Percentiles rank a stretch among this genome's conserved stretches.
Evolutionary conservation across 2,888 invertebrate genomes (phyloP).

Genomic region (Drosophila mimetica): DNA sequence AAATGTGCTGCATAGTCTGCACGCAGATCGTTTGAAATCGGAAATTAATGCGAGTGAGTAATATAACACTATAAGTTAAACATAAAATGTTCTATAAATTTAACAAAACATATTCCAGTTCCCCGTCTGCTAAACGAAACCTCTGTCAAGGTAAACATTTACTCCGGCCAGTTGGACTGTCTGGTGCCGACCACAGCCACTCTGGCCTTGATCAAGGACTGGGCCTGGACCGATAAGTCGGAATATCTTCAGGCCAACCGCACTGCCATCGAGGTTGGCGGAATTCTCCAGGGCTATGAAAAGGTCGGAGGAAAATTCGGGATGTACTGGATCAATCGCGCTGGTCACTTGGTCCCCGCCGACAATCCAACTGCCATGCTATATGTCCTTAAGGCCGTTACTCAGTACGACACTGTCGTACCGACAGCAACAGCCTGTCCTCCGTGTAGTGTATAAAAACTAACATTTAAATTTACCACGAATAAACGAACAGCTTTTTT

Average conservation of each 20-base stretch:
- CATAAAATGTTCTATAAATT: neutral
- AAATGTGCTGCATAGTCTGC: slow-evolving; percentile 3
- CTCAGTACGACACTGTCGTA: too few species aligned
- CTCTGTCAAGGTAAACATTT: slow-evolving; percentile 88
- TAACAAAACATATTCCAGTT: slow-evolving; percentile 86
- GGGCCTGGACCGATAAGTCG: slow-evolving; percentile 77
- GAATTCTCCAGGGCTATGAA: slow-evolving; percentile 89
- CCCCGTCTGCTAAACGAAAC: slow-evolving; percentile 89
- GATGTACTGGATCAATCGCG: slow-evolving; percentile 83
- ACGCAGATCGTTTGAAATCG: slow-evolving; percentile 31
- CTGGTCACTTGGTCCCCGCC: slow-evolving; percentile 85
- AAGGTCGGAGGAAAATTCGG: slow-evolving; percentile 86
- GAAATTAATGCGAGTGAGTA: slow-evolving; percentile 86
- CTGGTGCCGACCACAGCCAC: slow-evolving; percentile 87
- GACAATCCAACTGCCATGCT: slow-evolving; percentile 90
- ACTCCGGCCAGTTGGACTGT: slow-evolving; percentile 95
- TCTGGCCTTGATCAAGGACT: slow-evolving; percentile 86
- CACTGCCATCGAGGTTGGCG: slow-evolving; percentile 86
- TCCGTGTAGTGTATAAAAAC: neutral
- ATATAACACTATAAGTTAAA: neutral
- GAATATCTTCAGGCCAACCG: slow-evolving; percentile 87
- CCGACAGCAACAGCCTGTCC: too few species aligned
- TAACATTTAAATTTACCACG: neutral
- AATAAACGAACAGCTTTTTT: neutral
- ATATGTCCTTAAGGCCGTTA: slow-evolving; percentile 85